Evolutionary conservation across 2,888 invertebrate species (phyloP).

Genomic region (Protodeltote pygarga): DNA sequence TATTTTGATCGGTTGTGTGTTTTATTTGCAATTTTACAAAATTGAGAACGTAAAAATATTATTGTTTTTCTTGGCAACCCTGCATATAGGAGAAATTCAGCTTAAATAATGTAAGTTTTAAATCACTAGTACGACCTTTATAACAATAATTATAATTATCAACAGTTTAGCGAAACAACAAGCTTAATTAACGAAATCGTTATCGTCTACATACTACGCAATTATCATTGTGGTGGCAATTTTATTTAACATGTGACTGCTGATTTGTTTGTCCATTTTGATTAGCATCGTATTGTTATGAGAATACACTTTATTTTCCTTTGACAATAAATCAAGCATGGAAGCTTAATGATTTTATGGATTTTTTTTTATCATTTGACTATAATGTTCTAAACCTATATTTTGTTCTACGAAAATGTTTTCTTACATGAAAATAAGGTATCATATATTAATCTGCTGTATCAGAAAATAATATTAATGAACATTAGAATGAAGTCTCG

Average conservation of each 20-base stretch:
- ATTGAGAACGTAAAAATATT: no score
- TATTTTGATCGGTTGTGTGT: not conserved
- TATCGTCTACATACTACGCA: slow-evolving; percentile 49
- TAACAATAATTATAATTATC: slow-evolving; percentile 38
- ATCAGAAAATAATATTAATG: no score
- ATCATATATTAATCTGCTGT: no score
- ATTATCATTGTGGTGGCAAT: slow-evolving; percentile 29
- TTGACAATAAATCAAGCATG: not conserved
- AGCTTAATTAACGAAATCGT: slow-evolving; percentile 70
- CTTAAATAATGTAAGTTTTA: slow-evolving; percentile 29
- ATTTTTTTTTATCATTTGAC: no score
- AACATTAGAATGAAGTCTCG: no score
- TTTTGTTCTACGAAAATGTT: no score
- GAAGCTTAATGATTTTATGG: not conserved
- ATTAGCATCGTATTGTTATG: slow-evolving; percentile 14
- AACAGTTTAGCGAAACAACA: slow-evolving; percentile 60
- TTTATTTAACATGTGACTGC: slow-evolving; percentile 32
- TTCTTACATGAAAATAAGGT: no score
- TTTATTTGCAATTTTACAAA: not conserved
- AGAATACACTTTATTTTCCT: not conserved
- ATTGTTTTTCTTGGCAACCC: no score
- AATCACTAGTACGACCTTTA: slow-evolving; percentile 29
- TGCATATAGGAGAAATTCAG: no score
- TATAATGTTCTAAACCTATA: no score
- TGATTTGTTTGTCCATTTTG: slow-evolving; percentile 26